Evolutionary conservation across 2,113 vertebrate genomes (phyloP).

Genomic region (Platichthys stellatus): DNA sequence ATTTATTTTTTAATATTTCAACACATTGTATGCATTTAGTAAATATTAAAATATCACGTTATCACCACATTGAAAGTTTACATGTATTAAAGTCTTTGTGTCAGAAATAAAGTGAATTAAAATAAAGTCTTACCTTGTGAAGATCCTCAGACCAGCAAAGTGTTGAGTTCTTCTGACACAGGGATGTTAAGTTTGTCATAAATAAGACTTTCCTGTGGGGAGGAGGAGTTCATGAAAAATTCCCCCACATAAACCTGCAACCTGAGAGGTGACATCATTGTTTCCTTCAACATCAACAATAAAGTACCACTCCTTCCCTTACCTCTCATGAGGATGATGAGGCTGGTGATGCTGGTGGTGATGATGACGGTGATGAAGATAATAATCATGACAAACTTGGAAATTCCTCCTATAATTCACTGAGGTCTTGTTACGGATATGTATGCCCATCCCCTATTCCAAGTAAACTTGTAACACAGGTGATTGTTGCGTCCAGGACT

Average conservation of each 20-base stretch:
- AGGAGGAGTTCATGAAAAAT: slow-evolving; percentile 70
- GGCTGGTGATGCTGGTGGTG: not conserved
- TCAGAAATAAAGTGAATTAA: not conserved
- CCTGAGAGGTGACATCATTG: slow-evolving; percentile 52
- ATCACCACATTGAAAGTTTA: not conserved
- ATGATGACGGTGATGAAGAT: not conserved
- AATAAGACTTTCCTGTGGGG: slow-evolving; percentile 30
- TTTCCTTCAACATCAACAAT: not conserved
- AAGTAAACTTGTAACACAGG: not conserved
- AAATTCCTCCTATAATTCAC: slow-evolving; percentile 40
- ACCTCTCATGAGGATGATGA: not conserved
- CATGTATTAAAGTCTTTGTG: not conserved
- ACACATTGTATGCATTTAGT: not conserved
- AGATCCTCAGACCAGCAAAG: slow-evolving; percentile 33
- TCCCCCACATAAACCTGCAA: not conserved
- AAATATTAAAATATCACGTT: not conserved
- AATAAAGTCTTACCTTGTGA: slow-evolving; percentile 68
- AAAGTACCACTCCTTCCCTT: not conserved
- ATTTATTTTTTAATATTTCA: no score
- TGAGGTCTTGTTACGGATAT: slow-evolving; percentile 4
- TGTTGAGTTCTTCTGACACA: slow-evolving; percentile 34
- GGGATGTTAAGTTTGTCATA: slow-evolving; percentile 49
- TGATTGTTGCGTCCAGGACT: slow-evolving; percentile 23
- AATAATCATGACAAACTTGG: not conserved
- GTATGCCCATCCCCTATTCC: slow-evolving; percentile 38